phyloP scores from a whole-genome alignment of 1,140 invertebrate species.

The Aphelinus atriplicis region DNA sequence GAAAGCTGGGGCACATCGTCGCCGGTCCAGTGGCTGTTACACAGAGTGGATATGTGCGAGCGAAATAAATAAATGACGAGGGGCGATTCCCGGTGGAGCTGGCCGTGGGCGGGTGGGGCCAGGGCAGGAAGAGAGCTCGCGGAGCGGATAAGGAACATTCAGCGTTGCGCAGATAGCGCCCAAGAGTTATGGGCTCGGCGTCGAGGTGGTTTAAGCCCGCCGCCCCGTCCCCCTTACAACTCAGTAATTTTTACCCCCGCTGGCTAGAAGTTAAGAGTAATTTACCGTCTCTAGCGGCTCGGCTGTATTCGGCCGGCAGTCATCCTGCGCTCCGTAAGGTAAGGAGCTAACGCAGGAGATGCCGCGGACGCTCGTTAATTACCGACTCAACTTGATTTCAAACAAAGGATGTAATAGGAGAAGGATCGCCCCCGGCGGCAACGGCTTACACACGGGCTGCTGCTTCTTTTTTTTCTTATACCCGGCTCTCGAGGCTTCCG shows the following conservation, averaged over 20 bases:
- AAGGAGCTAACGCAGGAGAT: slow-evolving; percentile 3
- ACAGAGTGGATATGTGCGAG: slow-evolving; percentile 27
- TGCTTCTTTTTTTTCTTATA: not conserved
- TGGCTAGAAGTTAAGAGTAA: slow-evolving; percentile 62
- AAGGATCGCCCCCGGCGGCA: not conserved
- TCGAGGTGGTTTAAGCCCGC: slow-evolving; percentile 48
- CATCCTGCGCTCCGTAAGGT: too few relatives aligned
- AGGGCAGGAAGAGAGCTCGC: not conserved
- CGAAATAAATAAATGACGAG: slow-evolving; percentile 63
- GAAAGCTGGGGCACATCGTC: too few relatives aligned
- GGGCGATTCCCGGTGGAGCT: slow-evolving; percentile 49
- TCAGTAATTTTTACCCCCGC: slow-evolving; percentile 63
- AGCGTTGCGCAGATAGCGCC: slow-evolving; percentile 54
- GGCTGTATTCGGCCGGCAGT: slow-evolving; percentile 43
- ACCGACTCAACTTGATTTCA: slow-evolving; percentile 40
- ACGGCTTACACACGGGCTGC: not conserved
- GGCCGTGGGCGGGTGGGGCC: not conserved
- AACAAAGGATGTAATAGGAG: slow-evolving; percentile 32
- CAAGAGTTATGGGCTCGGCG: slow-evolving; percentile 59
- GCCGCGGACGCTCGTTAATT: slow-evolving; percentile 37
- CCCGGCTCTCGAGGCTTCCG: too few relatives aligned
- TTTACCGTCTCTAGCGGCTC: slow-evolving; percentile 58
- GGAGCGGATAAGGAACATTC: slow-evolving; percentile 35
- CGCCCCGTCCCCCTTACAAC: slow-evolving; percentile 52
- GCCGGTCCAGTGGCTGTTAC: too few relatives aligned